These are phyloP conservation scores for Mycetomoellerius zeteki DNA, from an alignment of 1,140 invertebrate species.

Conservation along the genomic window DNA sequence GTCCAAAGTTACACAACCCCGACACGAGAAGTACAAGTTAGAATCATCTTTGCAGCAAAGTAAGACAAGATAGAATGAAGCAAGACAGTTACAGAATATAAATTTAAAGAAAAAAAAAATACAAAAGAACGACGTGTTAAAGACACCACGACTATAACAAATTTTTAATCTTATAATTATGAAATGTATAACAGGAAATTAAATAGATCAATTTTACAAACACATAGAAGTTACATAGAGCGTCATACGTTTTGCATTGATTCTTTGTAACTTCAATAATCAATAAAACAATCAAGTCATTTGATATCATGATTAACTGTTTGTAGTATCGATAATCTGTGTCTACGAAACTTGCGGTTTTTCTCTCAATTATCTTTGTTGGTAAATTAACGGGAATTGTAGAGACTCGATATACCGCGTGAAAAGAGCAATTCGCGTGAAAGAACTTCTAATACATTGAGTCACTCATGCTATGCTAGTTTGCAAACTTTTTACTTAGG, in stretches of 20 bases:
- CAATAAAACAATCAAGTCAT: slow-evolving; percentile 31
- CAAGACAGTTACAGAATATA: background rate
- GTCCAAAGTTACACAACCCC: slow-evolving; percentile 39
- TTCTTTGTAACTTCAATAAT: slow-evolving; percentile 36
- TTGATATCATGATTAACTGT: slow-evolving; percentile 22
- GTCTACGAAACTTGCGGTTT: background rate
- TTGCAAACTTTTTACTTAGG: slow-evolving; percentile 57
- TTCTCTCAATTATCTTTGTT: slow-evolving; percentile 17
- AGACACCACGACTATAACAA: background rate
- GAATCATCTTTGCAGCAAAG: slow-evolving; percentile 13
- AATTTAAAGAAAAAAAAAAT: background rate
- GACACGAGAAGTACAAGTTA: slow-evolving; percentile 45
- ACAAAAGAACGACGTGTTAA: background rate
- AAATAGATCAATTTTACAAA: background rate
- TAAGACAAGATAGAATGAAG: background rate
- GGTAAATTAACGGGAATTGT: slow-evolving; percentile 42
- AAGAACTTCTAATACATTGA: slow-evolving; percentile 44
- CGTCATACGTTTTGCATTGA: background rate
- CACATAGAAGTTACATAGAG: slow-evolving; percentile 44
- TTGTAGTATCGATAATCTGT: slow-evolving; percentile 22
- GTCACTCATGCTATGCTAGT: slow-evolving; percentile 34
- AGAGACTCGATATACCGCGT: slow-evolving; percentile 4
- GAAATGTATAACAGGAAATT: background rate
- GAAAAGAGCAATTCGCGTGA: slow-evolving; percentile 34
- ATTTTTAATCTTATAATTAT: slow-evolving; percentile 6